Evolutionary conservation across 1,140 invertebrate species (phyloP).

Genomic region (Diuraphis noxia): DNA sequence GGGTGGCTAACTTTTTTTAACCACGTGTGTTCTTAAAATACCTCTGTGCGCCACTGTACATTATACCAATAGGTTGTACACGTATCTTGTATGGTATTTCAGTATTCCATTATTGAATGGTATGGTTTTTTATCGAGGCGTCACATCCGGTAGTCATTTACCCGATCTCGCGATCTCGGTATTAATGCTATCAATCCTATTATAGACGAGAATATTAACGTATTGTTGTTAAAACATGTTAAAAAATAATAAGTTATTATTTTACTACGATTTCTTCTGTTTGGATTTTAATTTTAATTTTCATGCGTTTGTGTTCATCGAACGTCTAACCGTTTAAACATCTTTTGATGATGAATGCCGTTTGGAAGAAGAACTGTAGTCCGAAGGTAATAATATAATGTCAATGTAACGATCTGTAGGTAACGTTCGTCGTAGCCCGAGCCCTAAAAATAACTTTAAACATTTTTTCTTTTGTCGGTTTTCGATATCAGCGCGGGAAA

Average conservation of each 20-base stretch:
- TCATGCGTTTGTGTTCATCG: too few species aligned
- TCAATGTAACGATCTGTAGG: too few species aligned
- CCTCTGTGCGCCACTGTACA: too few species aligned
- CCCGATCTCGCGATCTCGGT: neutral
- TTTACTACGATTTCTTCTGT: neutral
- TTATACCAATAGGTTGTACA: too few species aligned
- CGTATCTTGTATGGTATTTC: too few species aligned
- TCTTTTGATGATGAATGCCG: neutral
- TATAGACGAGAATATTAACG: neutral
- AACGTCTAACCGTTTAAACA: neutral
- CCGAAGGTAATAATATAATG: too few species aligned
- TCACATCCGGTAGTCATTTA: neutral
- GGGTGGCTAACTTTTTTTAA: too few species aligned
- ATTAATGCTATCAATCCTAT: neutral
- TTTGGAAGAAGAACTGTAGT: neutral
- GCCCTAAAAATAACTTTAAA: neutral
- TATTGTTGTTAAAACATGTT: too few species aligned
- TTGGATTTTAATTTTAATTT: neutral
- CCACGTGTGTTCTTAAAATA: too few species aligned
- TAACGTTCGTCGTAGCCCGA: neutral
- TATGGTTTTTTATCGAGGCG: too few species aligned
- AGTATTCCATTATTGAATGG: too few species aligned
- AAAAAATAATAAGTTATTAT: neutral
- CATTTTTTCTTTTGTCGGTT: neutral
- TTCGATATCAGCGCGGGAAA: neutral